phyloP scores from a whole-genome alignment of 2,888 invertebrate species.

The Lasioglossum calceatum region DNA sequence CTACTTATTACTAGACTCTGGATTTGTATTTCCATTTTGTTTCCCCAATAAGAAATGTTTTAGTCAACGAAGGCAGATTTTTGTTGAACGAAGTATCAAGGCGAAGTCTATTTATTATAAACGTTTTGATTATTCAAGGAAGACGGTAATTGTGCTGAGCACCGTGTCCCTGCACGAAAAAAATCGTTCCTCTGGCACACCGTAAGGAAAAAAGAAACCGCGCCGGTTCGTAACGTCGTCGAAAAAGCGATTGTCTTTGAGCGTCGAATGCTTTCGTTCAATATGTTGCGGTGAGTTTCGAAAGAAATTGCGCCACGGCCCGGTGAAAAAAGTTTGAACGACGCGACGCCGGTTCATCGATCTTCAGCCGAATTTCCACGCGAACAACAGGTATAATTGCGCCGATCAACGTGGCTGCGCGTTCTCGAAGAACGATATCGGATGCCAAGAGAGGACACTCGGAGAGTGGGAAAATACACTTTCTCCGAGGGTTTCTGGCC shows the following conservation, averaged over 20 bases:
- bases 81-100: background rate
- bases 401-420: constrained; percentile 22
- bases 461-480: constrained; percentile 78
- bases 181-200: background rate
- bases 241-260: background rate
- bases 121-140: too few relatives aligned
- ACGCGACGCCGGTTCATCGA: background rate
- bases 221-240: background rate
- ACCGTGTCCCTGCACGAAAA: background rate
- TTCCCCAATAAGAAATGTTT: background rate
- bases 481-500: constrained; percentile 77
- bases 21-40: too few relatives aligned
- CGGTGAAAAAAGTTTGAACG: background rate
- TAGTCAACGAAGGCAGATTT: background rate
- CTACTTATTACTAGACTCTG: too few relatives aligned
- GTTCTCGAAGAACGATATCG: constrained; percentile 65
- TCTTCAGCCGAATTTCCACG: constrained; percentile 15
- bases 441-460: constrained; percentile 59
- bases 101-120: background rate
- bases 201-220: background rate
- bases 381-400: constrained; percentile 13
- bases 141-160: too few relatives aligned
- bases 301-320: background rate
- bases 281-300: background rate
- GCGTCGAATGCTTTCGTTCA: background rate